These are phyloP conservation scores for Myrmophylax atrothorax DNA, from an alignment of 2,113 vertebrate genomes.

Conservation along the genomic window DNA sequence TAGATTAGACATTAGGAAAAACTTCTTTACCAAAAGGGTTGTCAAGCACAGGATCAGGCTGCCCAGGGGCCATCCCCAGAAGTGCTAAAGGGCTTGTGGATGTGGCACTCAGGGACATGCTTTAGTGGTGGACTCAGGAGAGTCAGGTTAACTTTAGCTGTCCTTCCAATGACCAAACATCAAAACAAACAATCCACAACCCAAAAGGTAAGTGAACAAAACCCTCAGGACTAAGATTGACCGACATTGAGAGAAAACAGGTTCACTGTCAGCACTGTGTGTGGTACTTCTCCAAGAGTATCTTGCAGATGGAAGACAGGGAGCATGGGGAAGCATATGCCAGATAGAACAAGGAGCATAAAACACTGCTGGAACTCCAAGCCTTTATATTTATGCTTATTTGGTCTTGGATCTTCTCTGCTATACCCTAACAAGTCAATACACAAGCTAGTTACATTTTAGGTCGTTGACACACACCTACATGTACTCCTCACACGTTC, in stretches of 20 bases:
- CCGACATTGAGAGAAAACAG: background rate
- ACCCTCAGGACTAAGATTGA: background rate
- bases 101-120: background rate
- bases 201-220: background rate
- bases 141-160: background rate
- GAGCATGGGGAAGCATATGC: background rate
- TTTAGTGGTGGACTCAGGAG: background rate
- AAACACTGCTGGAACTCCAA: background rate
- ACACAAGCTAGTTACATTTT: background rate
- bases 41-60: background rate
- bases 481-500: background rate
- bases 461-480: background rate
- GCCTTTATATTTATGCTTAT: background rate
- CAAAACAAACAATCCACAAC: background rate
- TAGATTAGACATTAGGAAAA: background rate
- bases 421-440: background rate
- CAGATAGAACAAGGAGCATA: background rate
- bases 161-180: background rate
- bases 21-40: background rate
- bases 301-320: background rate
- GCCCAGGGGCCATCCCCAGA: background rate
- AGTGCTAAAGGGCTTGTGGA: background rate
- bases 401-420: background rate
- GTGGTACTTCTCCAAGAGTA: background rate
- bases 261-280: accelerated